Evolutionary conservation across 2,113 vertebrate species (phyloP).

Genomic region (Hemibagrus wyckioides): DNA sequence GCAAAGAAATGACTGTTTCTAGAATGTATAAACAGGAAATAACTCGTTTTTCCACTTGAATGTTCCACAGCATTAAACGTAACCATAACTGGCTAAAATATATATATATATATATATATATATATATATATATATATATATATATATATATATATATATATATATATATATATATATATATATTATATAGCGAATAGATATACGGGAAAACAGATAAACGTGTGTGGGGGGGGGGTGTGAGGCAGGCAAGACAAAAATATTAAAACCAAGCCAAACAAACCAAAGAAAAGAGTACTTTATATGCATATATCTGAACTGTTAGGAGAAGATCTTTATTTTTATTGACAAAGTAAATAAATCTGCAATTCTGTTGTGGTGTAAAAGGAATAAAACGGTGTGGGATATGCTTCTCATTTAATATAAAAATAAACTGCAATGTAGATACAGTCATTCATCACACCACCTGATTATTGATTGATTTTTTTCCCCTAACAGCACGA

Average conservation of each 20-base stretch:
- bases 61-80: not conserved
- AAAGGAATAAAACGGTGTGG: not conserved
- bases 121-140: no score
- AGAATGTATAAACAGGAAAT: not conserved
- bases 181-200: no score
- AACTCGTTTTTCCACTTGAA: not conserved
- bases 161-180: no score
- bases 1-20: not conserved
- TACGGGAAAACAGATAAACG: no score
- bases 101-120: not conserved
- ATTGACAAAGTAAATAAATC: no score
- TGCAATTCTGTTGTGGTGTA: not conserved
- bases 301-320: no score
- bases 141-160: no score
- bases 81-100: not conserved
- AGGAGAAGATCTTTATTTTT: no score
- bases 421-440: not conserved
- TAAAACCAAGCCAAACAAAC: no score
- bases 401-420: not conserved
- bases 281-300: no score
- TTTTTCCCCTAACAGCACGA: not conserved
- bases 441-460: not conserved
- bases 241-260: no score
- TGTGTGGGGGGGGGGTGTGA: no score
- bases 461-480: not conserved